These are phyloP conservation scores for Spatulosminthurus flaviceps DNA, from an alignment of 2,888 invertebrate genomes.

Conservation along the genomic window DNA sequence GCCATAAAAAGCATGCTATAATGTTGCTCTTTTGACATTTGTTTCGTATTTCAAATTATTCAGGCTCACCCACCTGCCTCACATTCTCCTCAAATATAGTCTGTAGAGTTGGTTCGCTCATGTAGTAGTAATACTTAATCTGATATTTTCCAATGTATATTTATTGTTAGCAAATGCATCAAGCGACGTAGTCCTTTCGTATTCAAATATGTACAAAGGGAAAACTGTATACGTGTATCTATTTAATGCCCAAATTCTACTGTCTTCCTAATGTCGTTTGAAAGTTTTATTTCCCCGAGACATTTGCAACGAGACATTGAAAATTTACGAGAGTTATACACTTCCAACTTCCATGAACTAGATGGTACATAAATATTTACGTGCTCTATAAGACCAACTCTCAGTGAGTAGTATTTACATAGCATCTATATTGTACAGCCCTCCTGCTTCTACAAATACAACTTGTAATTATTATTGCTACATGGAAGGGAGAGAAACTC, in stretches of 20 bases:
- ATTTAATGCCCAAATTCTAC: neutral
- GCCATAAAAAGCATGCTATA: neutral
- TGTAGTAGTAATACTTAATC: too few species aligned
- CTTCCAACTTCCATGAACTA: neutral
- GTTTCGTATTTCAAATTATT: neutral
- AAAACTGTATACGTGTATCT: too few species aligned
- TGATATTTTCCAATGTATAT: too few species aligned
- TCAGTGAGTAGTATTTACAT: too few species aligned
- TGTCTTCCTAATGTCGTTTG: neutral
- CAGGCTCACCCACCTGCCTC: slow-evolving; percentile 11
- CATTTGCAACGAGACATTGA: slow-evolving; percentile 13
- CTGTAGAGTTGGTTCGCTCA: too few species aligned
- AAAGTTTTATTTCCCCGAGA: slow-evolving; percentile 3
- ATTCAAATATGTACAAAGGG: too few species aligned
- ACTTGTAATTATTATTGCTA: too few species aligned
- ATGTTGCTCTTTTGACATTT: slow-evolving; percentile 14
- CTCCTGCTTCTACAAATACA: too few species aligned
- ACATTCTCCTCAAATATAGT: neutral
- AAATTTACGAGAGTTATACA: slow-evolving; percentile 8
- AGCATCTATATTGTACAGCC: too few species aligned
- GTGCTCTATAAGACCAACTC: neutral
- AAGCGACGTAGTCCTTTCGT: too few species aligned
- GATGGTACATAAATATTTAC: slow-evolving; percentile 10
- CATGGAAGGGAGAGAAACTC: too few species aligned
- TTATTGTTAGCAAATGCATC: too few species aligned